phyloP scores from a whole-genome alignment of 2,797 vertebrate genomes.

The Manis javanica region DNA sequence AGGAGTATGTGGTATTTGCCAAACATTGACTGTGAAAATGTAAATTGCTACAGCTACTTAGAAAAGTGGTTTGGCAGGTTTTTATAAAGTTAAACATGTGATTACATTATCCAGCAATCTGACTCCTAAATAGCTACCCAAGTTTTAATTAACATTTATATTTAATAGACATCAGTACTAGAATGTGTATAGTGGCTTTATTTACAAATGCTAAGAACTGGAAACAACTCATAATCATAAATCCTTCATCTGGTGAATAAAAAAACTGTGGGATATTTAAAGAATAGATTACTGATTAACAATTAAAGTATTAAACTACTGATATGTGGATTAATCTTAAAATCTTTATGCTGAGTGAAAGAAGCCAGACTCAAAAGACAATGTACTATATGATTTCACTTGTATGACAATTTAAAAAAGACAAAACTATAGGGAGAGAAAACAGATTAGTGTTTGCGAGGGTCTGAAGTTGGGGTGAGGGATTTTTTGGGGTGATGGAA shows the following conservation, averaged over 20 bases:
- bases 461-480: not conserved
- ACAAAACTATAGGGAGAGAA: not conserved
- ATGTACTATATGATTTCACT: not conserved
- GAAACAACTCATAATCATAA: not conserved
- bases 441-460: not conserved
- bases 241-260: not conserved
- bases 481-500: not conserved
- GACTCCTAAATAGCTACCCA: not conserved
- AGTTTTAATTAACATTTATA: not conserved
- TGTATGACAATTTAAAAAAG: not conserved
- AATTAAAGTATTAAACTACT: not conserved
- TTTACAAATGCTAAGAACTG: not conserved
- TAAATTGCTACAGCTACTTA: not conserved
- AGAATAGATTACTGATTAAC: not conserved
- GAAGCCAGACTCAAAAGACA: not conserved
- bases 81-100: not conserved
- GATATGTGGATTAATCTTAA: not conserved
- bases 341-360: not conserved
- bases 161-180: not conserved
- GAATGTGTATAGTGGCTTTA: not conserved
- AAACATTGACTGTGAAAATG: not conserved
- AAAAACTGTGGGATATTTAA: not conserved
- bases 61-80: not conserved
- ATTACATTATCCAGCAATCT: not conserved
- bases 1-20: not conserved